phyloP scores from a whole-genome alignment of 2,888 invertebrate genomes.

The Hirtodrosophila cameraria region DNA sequence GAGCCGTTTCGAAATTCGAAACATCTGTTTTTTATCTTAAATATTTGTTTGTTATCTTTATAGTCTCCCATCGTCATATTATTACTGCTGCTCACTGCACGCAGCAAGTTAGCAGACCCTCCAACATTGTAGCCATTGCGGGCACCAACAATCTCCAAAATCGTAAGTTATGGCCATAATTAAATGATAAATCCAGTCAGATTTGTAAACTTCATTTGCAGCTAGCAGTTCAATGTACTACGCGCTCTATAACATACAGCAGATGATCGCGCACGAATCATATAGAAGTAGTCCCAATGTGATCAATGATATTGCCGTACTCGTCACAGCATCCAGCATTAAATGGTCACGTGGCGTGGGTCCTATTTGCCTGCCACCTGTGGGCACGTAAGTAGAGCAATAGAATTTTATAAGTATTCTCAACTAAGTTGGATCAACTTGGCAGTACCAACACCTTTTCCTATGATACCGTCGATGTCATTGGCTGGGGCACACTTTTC shows the following conservation, averaged over 20 bases:
- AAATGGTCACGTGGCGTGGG: slow-evolving; percentile 85
- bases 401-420: fast-evolving
- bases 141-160: slow-evolving; percentile 85
- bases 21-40: background rate
- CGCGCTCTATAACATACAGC: slow-evolving; percentile 77
- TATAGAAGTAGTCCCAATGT: slow-evolving; percentile 50
- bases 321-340: slow-evolving; percentile 83
- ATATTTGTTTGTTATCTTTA: background rate
- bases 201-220: slow-evolving; percentile 1
- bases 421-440: fast-evolving
- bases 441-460: slow-evolving; percentile 58
- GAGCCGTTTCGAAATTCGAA: too few relatives aligned
- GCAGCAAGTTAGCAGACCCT: slow-evolving; percentile 16
- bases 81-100: slow-evolving; percentile 86
- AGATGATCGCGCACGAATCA: slow-evolving; percentile 67
- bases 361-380: slow-evolving; percentile 87
- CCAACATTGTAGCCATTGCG: slow-evolving; percentile 82
- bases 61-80: slow-evolving; percentile 82
- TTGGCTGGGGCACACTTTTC: slow-evolving; percentile 85
- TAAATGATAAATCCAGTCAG: background rate
- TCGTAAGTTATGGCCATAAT: slow-evolving; percentile 72
- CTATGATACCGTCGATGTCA: slow-evolving; percentile 59
- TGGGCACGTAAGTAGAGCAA: slow-evolving; percentile 71
- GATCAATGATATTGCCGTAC: slow-evolving; percentile 86
- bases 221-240: slow-evolving; percentile 61